phyloP scores from a whole-genome alignment of 2,113 vertebrate genomes.

The Atrichornis clamosus region DNA sequence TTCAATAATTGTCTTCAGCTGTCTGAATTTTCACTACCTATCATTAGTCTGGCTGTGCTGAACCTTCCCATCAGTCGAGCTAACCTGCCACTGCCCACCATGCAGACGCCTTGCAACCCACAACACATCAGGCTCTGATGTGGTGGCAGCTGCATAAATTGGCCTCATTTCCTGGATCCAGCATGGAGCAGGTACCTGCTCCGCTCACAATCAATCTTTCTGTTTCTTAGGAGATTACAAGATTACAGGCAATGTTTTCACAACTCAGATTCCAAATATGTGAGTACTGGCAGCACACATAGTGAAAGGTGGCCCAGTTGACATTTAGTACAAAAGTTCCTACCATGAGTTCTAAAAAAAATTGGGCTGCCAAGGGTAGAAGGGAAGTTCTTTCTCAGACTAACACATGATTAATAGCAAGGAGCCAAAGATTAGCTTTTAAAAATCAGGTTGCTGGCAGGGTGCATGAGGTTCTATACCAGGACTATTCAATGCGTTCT shows the following conservation, averaged over 20 bases:
- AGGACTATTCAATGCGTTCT: not conserved
- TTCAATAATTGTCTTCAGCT: not conserved
- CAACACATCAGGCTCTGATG: not conserved
- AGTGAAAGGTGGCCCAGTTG: not conserved
- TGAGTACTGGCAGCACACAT: not conserved
- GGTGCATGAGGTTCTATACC: not conserved
- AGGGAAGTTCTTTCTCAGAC: not conserved
- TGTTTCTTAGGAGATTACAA: not conserved
- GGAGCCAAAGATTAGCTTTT: not conserved
- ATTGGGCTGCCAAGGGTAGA: not conserved
- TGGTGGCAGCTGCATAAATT: not conserved
- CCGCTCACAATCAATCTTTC: not conserved
- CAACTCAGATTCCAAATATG: not conserved
- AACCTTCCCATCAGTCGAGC: not conserved
- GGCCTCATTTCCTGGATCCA: not conserved
- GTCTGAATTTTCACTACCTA: not conserved
- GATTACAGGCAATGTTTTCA: not conserved
- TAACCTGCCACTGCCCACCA: accelerated
- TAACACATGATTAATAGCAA: not conserved
- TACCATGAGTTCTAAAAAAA: not conserved
- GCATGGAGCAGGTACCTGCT: not conserved
- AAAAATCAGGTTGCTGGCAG: not conserved
- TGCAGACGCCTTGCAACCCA: not conserved
- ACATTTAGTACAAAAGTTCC: not conserved
- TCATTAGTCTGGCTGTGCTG: not conserved